Evolutionary conservation across 2,888 invertebrate genomes (phyloP).

Genomic region (Plebejus argus): DNA sequence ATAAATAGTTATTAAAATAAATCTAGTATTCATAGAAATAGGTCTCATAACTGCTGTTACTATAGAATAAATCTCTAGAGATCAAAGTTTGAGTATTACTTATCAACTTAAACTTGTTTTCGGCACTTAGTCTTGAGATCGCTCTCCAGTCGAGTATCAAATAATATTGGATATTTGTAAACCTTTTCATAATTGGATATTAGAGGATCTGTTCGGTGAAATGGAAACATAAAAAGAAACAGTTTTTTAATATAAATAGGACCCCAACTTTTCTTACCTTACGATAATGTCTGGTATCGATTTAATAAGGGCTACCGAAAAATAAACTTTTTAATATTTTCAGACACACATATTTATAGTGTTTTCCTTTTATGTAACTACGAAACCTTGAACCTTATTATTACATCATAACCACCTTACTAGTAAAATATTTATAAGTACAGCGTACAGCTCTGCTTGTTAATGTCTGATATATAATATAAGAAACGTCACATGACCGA

Average conservation of each 20-base stretch:
- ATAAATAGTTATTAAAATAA: too few relatives aligned
- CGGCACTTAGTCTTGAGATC: not conserved
- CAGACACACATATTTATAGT: too few relatives aligned
- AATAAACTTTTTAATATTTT: too few relatives aligned
- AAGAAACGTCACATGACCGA: too few relatives aligned
- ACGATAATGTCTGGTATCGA: not conserved
- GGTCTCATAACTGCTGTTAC: not conserved
- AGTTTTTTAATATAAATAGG: not conserved
- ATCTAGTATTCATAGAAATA: too few relatives aligned
- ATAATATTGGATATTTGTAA: not conserved
- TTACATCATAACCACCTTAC: too few relatives aligned
- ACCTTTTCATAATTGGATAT: not conserved
- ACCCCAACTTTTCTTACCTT: not conserved
- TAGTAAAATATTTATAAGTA: too few relatives aligned
- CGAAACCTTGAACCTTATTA: too few relatives aligned
- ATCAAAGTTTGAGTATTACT: not conserved
- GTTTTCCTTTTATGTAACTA: too few relatives aligned
- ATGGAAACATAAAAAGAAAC: not conserved
- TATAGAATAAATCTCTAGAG: not conserved
- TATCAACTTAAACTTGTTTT: not conserved
- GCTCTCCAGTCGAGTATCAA: constrained; percentile 12
- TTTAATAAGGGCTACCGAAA: not conserved
- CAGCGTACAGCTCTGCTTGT: not conserved
- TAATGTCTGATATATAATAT: too few relatives aligned
- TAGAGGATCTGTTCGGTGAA: not conserved